Evolutionary conservation across 2,113 vertebrate species (phyloP).

Genomic region (Acanthochromis polyacanthus): DNA sequence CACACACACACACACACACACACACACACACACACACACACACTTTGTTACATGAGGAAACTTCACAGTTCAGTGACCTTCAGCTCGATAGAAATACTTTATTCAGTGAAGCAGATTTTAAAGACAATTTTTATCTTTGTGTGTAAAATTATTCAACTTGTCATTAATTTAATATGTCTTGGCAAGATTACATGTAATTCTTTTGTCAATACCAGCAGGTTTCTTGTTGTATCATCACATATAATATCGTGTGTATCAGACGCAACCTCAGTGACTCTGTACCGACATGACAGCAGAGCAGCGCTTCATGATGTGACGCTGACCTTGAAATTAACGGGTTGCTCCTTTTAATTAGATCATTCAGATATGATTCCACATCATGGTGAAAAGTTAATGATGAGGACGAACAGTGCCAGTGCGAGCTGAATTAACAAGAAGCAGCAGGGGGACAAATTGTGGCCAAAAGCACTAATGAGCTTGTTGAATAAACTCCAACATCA

Average conservation of each 20-base stretch:
- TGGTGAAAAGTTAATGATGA: conserved; percentile 40
- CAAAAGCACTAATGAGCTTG: conserved; percentile 43
- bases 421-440: conserved; percentile 52
- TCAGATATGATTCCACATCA: conserved; percentile 17
- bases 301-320: not conserved
- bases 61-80: not conserved
- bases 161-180: no score
- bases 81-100: not conserved
- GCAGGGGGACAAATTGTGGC: conserved; percentile 37
- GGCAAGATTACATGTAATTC: no score
- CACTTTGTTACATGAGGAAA: not conserved
- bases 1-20: no score
- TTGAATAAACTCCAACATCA: conserved; percentile 54
- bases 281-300: not conserved
- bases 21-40: no score
- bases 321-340: conserved; percentile 14
- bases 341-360: conserved; percentile 38
- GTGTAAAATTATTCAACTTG: no score
- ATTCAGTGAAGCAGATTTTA: not conserved
- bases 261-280: not conserved
- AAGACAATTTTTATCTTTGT: no score
- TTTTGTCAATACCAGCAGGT: no score
- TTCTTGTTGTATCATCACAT: no score
- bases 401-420: conserved; percentile 21
- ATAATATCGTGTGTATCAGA: no score